phyloP scores from a whole-genome alignment of 2,888 invertebrate genomes.

The Meandrusa payeni region DNA sequence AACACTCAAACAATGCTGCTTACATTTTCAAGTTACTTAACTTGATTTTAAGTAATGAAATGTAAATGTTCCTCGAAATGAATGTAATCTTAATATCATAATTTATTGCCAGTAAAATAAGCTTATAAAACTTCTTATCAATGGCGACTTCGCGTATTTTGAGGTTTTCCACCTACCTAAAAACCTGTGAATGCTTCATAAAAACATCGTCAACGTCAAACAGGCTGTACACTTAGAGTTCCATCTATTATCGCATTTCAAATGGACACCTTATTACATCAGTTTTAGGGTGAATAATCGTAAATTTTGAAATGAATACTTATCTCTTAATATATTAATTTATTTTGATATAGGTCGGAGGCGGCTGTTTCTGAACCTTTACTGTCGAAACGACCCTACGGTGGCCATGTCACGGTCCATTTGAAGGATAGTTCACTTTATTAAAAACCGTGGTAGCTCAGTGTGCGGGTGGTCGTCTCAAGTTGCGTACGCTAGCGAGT shows the following conservation, averaged over 20 bases:
- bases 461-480: too few relatives aligned
- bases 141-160: conserved; percentile 20
- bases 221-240: conserved; percentile 15
- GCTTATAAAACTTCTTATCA: conserved; percentile 26
- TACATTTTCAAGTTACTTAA: too few relatives aligned
- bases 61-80: background rate
- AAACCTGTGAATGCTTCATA: conserved; percentile 19
- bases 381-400: conserved; percentile 16
- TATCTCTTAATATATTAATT: conserved; percentile 30
- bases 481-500: too few relatives aligned
- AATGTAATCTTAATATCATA: conserved; percentile 8
- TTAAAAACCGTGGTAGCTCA: too few relatives aligned
- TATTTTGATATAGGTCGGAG: conserved; percentile 32
- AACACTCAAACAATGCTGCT: too few relatives aligned
- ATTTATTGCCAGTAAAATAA: conserved; percentile 23
- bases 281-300: conserved; percentile 17
- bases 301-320: conserved; percentile 13
- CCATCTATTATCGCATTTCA: background rate
- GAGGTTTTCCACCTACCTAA: conserved; percentile 6
- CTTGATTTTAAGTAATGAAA: too few relatives aligned
- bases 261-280: conserved; percentile 15
- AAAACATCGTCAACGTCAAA: conserved; percentile 22
- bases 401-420: too few relatives aligned
- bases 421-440: too few relatives aligned
- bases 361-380: conserved; percentile 26